These are phyloP conservation scores for Drosophila meridiana DNA, from an alignment of 2,888 invertebrate species.

Conservation along the genomic window DNA sequence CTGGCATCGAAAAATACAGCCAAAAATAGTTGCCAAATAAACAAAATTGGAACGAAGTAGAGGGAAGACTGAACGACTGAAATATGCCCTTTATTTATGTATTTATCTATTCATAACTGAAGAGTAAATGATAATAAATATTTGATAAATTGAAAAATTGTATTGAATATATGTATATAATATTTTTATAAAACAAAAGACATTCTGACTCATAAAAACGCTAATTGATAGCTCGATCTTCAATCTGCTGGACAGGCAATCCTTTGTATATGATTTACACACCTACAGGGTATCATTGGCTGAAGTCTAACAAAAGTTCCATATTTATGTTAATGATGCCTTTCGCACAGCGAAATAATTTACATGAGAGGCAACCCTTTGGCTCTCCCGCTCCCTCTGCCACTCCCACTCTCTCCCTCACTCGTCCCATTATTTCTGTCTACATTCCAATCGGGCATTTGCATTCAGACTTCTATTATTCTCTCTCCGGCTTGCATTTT, in stretches of 20 bases:
- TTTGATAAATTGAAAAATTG: too few species aligned
- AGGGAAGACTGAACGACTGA: neutral
- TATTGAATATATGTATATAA: too few species aligned
- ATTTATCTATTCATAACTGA: neutral
- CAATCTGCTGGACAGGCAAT: neutral
- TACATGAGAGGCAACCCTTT: conserved; percentile 53
- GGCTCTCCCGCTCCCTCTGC: neutral
- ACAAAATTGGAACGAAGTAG: neutral
- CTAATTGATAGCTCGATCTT: neutral
- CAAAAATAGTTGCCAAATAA: conserved; percentile 30
- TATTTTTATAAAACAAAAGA: too few species aligned
- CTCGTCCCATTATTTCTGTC: conserved; percentile 29
- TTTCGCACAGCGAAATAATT: conserved; percentile 65
- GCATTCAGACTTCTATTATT: conserved; percentile 17
- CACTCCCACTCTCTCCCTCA: too few species aligned
- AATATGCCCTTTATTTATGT: conserved; percentile 16
- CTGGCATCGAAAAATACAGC: conserved; percentile 22
- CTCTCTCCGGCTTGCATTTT: conserved; percentile 59
- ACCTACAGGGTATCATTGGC: conserved; percentile 38
- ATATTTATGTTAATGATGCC: conserved; percentile 61
- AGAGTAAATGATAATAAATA: too few species aligned
- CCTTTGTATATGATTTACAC: neutral
- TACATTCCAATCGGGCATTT: conserved; percentile 36
- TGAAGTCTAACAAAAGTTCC: conserved; percentile 18
- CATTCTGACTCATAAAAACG: neutral